Percentiles rank a stretch among this genome's conserved stretches.
These are phyloP conservation scores for Drosophila littoralis DNA, from an alignment of 1,140 invertebrate species.

Conservation along the genomic window DNA sequence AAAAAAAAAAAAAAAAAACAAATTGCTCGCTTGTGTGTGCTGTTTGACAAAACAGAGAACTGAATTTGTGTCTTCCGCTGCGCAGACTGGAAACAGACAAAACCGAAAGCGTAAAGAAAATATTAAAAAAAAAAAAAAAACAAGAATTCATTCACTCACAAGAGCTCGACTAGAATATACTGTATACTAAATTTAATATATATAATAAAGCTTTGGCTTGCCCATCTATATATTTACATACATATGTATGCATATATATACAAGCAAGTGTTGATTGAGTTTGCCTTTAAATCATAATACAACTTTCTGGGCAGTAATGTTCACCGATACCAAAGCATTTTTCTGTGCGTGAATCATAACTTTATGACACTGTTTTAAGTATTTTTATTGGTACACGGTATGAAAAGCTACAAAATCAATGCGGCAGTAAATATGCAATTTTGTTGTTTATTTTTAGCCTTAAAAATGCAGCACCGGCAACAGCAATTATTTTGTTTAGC, in stretches of 20 bases:
- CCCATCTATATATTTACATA: too few relatives aligned
- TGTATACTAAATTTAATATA: background rate
- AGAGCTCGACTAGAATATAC: background rate
- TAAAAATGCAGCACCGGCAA: constrained; percentile 20
- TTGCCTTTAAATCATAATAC: background rate
- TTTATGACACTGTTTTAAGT: background rate
- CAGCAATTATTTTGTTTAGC: constrained; percentile 26
- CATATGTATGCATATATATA: too few relatives aligned
- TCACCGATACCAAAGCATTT: too few relatives aligned
- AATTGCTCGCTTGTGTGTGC: constrained; percentile 18
- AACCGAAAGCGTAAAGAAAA: constrained; percentile 9
- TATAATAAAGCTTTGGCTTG: background rate
- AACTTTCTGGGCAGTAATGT: too few relatives aligned
- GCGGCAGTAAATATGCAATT: constrained; percentile 58
- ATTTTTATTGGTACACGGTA: background rate
- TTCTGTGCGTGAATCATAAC: background rate
- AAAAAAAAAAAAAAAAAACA: constrained; percentile 29
- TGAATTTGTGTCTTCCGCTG: constrained; percentile 71
- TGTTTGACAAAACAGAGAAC: constrained; percentile 50
- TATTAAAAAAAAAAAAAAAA: constrained; percentile 2
- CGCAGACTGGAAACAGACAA: constrained; percentile 18
- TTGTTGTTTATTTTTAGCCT: constrained; percentile 68
- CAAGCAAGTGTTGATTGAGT: too few relatives aligned
- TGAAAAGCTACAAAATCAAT: constrained; percentile 7
- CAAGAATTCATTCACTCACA: constrained; percentile 1